Conservation (phyloP, 2,113 vertebrate species). For the Ailurus styani region DNA sequence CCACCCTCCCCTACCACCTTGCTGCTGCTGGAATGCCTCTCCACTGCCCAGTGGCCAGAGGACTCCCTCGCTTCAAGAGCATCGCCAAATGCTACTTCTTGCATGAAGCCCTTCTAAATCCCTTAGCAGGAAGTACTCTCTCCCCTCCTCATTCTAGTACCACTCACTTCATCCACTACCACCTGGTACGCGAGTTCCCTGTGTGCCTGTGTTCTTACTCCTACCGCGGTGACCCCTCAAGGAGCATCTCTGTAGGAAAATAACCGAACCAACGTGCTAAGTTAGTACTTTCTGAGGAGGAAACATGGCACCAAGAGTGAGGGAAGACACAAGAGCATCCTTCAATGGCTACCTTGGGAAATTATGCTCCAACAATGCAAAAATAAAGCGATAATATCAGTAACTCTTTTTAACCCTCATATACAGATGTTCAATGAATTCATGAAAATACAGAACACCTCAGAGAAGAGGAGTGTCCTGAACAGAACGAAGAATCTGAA, state of each 20-base stretch:
- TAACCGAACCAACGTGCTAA: not conserved
- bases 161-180: not conserved
- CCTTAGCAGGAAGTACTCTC: not conserved
- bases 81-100: not conserved
- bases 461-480: not conserved
- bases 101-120: not conserved
- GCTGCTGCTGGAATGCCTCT: too few relatives aligned
- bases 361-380: not conserved
- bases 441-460: not conserved
- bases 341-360: not conserved
- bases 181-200: not conserved
- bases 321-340: not conserved
- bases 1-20: not conserved
- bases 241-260: not conserved
- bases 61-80: not conserved
- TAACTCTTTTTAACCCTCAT: not conserved
- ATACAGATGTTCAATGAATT: not conserved
- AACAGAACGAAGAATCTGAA: not conserved
- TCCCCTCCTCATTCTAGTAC: not conserved
- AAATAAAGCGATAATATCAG: not conserved
- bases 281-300: not conserved
- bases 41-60: not conserved
- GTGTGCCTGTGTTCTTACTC: not conserved
- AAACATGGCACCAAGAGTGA: not conserved
- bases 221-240: not conserved